phyloP scores from a whole-genome alignment of 1,140 invertebrate species.

The Elymnias hypermnestra region DNA sequence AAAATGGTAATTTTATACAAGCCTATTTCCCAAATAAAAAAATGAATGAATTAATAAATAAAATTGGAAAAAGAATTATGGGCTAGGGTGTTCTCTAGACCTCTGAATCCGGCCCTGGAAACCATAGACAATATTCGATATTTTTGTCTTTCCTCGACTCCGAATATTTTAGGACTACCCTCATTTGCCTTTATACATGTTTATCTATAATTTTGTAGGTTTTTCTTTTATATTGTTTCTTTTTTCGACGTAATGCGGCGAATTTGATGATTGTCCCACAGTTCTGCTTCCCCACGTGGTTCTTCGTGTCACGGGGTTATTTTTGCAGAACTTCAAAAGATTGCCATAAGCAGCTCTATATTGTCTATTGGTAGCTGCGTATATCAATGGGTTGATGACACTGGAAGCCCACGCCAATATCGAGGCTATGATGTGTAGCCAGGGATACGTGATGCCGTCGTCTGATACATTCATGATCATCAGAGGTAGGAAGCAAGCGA shows the following conservation, averaged over 20 bases:
- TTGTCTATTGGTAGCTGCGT: conserved; percentile 89
- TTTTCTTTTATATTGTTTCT: conserved; percentile 49
- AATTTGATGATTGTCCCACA: conserved; percentile 64
- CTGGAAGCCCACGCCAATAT: conserved; percentile 91
- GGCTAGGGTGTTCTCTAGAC: no score
- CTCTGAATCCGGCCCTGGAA: no score
- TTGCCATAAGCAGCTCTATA: conserved; percentile 86
- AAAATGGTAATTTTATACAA: no score
- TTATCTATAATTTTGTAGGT: conserved; percentile 62
- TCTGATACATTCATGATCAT: conserved; percentile 92
- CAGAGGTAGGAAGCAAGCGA: conserved; percentile 89
- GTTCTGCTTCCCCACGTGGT: conserved; percentile 67
- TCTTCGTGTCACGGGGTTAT: conserved; percentile 47
- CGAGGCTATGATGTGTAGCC: conserved; percentile 86
- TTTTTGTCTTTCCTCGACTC: no score
- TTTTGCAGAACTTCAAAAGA: conserved; percentile 76
- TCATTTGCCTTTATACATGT: background rate
- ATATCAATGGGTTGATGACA: conserved; percentile 91
- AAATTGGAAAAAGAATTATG: no score
- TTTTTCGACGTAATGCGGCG: conserved; percentile 57
- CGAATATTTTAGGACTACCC: no score
- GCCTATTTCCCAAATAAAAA: no score
- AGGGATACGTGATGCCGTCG: conserved; percentile 83
- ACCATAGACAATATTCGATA: no score
- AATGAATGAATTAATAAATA: no score